Evolutionary conservation across 2,888 invertebrate species (phyloP), one percentile per base, ranked within the genome.

Genomic region (Schrankia costaestrigalis): DNA sequence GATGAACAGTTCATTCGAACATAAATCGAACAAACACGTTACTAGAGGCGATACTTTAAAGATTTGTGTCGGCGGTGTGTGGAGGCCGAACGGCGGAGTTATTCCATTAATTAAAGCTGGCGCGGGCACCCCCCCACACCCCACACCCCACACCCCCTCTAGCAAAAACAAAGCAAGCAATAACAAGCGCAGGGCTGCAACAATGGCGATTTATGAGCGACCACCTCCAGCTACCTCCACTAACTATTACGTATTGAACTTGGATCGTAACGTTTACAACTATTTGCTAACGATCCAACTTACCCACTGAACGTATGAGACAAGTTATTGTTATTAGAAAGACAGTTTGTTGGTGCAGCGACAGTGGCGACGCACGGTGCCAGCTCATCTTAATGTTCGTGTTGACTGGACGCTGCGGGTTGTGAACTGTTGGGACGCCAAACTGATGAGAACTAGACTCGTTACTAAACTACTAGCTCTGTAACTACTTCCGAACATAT

Each of bases 101-200:
- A 84, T 83, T 83, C 81, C 82, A 84, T 85, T 85, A 84, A 85
- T 85, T 84, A 84, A 81, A 80, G 63, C 59, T 55, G 49, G 63
- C 58, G 38, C 38, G 26, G 32, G 64, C 52, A 42, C 40, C 59
- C 48, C 33, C 42, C 48, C 35, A 28, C 37, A 34, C 23, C 21
- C 28, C 38, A 31, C 35, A 31, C 30, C 31, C 28, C 39, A 52
- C 40, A 35, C 31, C 51, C 43, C 47, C 39, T 46, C 53, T 45
- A 62, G 62, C 66, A 70, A 76, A 78, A 78, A 80, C 78, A 79
- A 79, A 79, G 78, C 78, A 72, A 78, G 73, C 70, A 71, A 76
- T 77, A 76, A 69, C 65, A 74, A 76, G 77, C 78, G 52, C 77
- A 68, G 54, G 56, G 46, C 52, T 57, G 56, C 55, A 51, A 47